Evolutionary conservation across 2,888 invertebrate species (phyloP), one percentile per base, ranked within the genome.

Genomic region (Amphiduros pacificus): DNA sequence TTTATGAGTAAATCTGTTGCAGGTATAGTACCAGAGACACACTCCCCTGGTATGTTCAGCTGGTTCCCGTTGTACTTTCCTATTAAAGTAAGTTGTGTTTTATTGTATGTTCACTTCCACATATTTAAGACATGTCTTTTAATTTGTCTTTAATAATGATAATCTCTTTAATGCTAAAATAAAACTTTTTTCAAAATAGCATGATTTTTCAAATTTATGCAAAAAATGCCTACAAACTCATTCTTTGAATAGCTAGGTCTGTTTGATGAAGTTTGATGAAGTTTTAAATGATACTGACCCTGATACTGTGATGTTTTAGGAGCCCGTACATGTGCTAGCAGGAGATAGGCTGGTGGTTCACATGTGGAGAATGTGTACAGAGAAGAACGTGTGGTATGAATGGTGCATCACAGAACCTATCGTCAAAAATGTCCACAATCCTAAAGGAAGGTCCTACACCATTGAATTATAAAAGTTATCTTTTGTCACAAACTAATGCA

Each of bases 31-130:
- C 97, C 98, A 1, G 86, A 88, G 51, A 92, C 92, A 0, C 92
- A 94, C 80, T 93, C 95, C 24, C 86, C 87, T 0, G 93, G 92
- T 71, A 94, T 99, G 94, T 91, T 94, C 76, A 94, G 94, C 66
- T 99, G 99, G 99, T 99, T 98, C 82, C 96, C 98, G 5, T 92
- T 96, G 68, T 91, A 91, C 74, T 94, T 98, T 78, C 97, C 98
- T 9, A 87, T 94, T 29, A 79, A 72, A 73, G 80, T 80, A 65
- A 68, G 72, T 65, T 27, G 6, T 55, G 9, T 14, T 20, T 28
- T n/a, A 9, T 20, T 14, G 17, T 9, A 6, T 9, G 20, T 9
- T 6, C 24, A 22, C 41, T n/a, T n/a, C n/a, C n/a, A n/a, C n/a
- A n/a, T n/a, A n/a, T n/a, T n/a, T n/a, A n/a, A n/a, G n/a, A n/a